A percentile compares a stretch with the other conserved stretches of the same genome.
Conservation (phyloP, 2,888 invertebrate species). For the Protophormia terraenovae region DNA sequence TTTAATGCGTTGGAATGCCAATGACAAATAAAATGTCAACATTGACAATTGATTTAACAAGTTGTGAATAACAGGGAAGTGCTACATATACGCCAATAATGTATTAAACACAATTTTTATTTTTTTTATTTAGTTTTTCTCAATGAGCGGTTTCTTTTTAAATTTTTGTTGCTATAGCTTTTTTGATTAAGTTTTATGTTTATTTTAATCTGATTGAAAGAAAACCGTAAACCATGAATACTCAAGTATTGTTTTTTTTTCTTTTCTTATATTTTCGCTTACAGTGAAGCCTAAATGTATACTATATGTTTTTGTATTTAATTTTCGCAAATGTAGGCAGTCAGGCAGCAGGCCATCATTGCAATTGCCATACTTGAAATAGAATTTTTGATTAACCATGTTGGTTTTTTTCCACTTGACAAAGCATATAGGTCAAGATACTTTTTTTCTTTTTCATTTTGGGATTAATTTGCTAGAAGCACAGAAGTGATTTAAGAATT, state of each 20-base stretch:
- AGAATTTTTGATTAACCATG: conserved; percentile 39
- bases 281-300: conserved; percentile 12
- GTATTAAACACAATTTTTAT: background rate
- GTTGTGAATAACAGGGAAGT: background rate
- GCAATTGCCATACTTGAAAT: conserved; percentile 17
- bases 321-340: background rate
- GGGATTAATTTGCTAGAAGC: background rate
- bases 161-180: background rate
- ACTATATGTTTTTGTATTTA: background rate
- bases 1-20: conserved; percentile 49
- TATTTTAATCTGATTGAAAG: background rate
- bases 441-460: background rate
- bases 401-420: conserved; percentile 22
- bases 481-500: background rate
- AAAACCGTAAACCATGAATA: background rate
- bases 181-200: conserved; percentile 14
- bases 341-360: background rate
- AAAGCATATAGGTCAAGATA: conserved; percentile 16
- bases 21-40: conserved; percentile 54
- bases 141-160: background rate
- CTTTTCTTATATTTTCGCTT: background rate
- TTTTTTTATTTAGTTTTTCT: background rate
- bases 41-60: conserved; percentile 64
- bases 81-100: background rate
- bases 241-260: background rate